Conservation (phyloP, 2,113 vertebrate species). For the Gnathonemus longibarbis region DNA sequence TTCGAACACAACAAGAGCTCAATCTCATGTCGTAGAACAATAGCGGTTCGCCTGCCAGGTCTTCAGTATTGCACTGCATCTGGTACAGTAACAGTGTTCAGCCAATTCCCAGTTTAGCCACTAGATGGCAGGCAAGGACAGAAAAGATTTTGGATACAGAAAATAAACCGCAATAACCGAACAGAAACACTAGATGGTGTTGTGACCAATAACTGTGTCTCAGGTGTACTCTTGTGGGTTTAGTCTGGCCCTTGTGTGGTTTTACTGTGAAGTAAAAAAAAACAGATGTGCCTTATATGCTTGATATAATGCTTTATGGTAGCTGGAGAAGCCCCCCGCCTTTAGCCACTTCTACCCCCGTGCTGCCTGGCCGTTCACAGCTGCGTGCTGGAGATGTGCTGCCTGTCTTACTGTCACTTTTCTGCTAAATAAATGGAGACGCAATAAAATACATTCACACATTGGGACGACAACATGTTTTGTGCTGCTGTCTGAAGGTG, state of each 20-base stretch:
- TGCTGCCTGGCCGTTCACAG: too few relatives aligned
- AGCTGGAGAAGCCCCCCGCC: neutral
- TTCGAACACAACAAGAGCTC: neutral
- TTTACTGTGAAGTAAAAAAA: neutral
- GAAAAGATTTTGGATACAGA: neutral
- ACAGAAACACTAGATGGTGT: neutral
- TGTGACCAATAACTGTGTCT: neutral
- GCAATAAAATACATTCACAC: too few relatives aligned
- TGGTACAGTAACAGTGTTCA: neutral
- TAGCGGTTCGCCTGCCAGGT: neutral
- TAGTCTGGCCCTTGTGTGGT: neutral
- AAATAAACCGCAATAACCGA: neutral
- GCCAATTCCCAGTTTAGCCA: neutral
- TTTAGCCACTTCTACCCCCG: too few relatives aligned
- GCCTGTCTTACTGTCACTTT: too few relatives aligned
- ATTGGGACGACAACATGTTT: too few relatives aligned
- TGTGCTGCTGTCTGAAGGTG: too few relatives aligned
- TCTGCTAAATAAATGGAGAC: too few relatives aligned
- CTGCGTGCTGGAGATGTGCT: too few relatives aligned
- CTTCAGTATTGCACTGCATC: neutral
- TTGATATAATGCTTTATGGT: neutral
- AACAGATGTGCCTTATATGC: neutral
- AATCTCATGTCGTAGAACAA: neutral
- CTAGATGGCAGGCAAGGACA: slow-evolving; percentile 4
- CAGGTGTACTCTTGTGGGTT: neutral